phyloP scores from a whole-genome alignment of 2,797 vertebrate genomes.

The Euphonia xanthogaster region DNA sequence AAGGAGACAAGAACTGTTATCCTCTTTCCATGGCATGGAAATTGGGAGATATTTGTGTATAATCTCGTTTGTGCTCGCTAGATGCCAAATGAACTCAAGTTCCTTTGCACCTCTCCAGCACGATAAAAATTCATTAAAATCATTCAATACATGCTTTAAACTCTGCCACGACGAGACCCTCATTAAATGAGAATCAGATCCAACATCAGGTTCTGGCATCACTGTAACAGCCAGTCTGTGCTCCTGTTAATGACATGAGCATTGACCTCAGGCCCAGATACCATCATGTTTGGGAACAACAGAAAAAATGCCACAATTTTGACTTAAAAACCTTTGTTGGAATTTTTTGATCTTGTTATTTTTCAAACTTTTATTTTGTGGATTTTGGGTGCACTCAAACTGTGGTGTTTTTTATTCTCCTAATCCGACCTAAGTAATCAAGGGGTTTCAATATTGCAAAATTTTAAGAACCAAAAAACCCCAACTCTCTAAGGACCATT shows the following conservation, averaged over 20 bases:
- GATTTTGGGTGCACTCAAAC: neutral
- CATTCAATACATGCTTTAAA: neutral
- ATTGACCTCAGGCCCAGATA: neutral
- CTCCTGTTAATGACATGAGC: neutral
- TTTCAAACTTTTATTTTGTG: neutral
- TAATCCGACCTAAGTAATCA: neutral
- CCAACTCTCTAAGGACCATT: neutral
- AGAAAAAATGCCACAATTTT: neutral
- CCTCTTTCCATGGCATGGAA: constrained; percentile 1
- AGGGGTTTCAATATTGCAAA: neutral
- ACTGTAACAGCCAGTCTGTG: neutral
- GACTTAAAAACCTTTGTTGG: neutral
- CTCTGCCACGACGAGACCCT: neutral
- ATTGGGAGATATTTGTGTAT: constrained; percentile 26
- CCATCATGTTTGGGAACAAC: neutral
- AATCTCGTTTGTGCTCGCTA: neutral
- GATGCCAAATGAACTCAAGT: constrained; percentile 2
- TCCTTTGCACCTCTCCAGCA: neutral
- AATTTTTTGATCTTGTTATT: neutral
- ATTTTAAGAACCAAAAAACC: neutral
- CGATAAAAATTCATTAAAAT: neutral
- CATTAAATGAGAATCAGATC: neutral
- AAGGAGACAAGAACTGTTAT: constrained; percentile 9
- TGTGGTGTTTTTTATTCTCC: neutral
- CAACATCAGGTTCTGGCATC: neutral